Evolutionary conservation across 2,888 invertebrate species (phyloP), one percentile per base, ranked within the genome.

Genomic region (Philaethria dido): DNA sequence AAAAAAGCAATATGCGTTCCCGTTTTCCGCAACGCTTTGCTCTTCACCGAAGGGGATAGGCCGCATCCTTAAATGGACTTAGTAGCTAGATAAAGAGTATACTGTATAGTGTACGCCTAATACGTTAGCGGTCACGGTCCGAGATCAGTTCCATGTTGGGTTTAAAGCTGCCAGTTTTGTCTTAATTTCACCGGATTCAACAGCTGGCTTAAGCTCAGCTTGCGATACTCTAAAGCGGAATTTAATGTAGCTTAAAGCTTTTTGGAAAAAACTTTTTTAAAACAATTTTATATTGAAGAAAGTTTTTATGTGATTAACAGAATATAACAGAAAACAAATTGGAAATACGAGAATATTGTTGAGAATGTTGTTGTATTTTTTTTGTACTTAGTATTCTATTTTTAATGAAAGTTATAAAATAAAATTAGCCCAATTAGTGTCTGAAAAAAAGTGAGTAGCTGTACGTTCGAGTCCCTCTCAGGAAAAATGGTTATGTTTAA

Each of bases 51-150:
- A 84, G 63, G 69, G 64, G 64, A 66, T 60, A 66, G 62, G 47
- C 59, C 18, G 61, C 47, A 78, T 79, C 84, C 83, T 66, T 79
- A 85, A 83, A 85, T 81, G 83, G 83, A 75, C 75, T 66, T 42
- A 45, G 44, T 29, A 60, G 29, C 45, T 18, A 33, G 45, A 44
- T 45, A 45, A 60, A 45, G 16, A 18, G 29, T 60, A 45, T 33
- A 33, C 52, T 54, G 48, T 29, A 29, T 77, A 75, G 76, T 71
- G 70, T 70, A 71, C 76, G 68, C 74, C 74, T 45, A 50, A 62
- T 65, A 57, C 36, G 66, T 57, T 72, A 67, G 74, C 76, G 80
- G 78, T 77, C 78, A 77, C 72, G 75, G 75, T 67, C 66, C 62
- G 70, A 69, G 69, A 67, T 68, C 70, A 60, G 72, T 71, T 74